Conservation (phyloP, 2,888 invertebrate species). For the Scaptomyza tumidula region DNA sequence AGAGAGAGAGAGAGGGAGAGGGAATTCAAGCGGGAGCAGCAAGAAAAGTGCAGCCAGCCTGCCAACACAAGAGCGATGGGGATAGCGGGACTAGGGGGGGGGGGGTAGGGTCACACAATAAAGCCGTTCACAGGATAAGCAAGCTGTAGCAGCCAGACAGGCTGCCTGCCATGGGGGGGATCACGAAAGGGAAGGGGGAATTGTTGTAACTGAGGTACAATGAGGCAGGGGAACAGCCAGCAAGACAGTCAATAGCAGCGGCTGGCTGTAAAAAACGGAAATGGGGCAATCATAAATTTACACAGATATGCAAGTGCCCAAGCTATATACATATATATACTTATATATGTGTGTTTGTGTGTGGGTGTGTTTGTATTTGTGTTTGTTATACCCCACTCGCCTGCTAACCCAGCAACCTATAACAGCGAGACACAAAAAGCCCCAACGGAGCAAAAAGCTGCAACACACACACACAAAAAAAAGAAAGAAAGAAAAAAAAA, state of each 20-base stretch:
- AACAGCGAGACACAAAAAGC: slow-evolving; percentile 54
- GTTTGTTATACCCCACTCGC: slow-evolving; percentile 6
- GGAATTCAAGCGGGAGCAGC: slow-evolving; percentile 10
- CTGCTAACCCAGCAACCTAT: slow-evolving; percentile 18
- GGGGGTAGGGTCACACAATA: slow-evolving; percentile 63
- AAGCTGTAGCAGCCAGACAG: slow-evolving; percentile 42
- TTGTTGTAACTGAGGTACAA: slow-evolving; percentile 14
- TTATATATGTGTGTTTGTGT: slow-evolving; percentile 11
- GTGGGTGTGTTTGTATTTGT: slow-evolving; percentile 41
- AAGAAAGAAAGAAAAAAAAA: slow-evolving; percentile 1
- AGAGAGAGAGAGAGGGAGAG: background rate
- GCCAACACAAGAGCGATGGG: slow-evolving; percentile 28
- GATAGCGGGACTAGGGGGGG: background rate
- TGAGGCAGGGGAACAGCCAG: slow-evolving; percentile 33
- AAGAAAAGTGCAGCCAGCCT: slow-evolving; percentile 46
- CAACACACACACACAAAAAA: slow-evolving; percentile 7
- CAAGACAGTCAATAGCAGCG: slow-evolving; percentile 68
- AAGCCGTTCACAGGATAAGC: slow-evolving; percentile 77
- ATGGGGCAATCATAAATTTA: slow-evolving; percentile 84
- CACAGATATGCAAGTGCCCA: slow-evolving; percentile 82
- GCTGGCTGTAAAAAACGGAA: slow-evolving; percentile 81
- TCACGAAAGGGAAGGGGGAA: no score
- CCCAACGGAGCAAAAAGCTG: slow-evolving; percentile 24
- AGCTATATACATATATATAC: slow-evolving; percentile 15
- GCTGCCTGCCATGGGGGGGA: slow-evolving; percentile 12